These are phyloP conservation scores for Emys orbicularis DNA, from an alignment of 2,797 vertebrate species.

Conservation along the genomic window DNA sequence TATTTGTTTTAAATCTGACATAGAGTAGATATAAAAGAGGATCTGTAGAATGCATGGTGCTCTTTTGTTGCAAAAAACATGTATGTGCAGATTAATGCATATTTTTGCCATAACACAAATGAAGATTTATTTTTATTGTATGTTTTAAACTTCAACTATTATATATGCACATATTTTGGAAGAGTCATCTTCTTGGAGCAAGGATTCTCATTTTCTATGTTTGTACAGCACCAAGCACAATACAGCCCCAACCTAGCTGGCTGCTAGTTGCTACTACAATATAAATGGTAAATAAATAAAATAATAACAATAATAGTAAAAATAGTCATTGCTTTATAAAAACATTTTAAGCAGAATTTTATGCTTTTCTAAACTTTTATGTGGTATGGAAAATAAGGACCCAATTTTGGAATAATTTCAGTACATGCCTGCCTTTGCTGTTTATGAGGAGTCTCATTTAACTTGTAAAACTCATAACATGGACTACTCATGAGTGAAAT, in stretches of 20 bases:
- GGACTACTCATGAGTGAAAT: not conserved
- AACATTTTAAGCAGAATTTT: not conserved
- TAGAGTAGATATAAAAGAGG: not conserved
- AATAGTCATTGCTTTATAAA: not conserved
- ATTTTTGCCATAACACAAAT: not conserved
- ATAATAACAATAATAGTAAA: not conserved
- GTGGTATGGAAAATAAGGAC: not conserved
- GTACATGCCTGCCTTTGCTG: not conserved
- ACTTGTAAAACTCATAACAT: not conserved
- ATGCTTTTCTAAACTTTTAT: not conserved
- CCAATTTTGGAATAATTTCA: not conserved
- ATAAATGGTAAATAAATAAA: not conserved
- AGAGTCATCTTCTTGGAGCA: too few species aligned
- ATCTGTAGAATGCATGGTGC: not conserved
- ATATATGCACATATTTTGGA: too few species aligned
- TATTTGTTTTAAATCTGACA: not conserved
- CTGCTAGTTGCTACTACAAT: not conserved
- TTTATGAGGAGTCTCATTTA: not conserved
- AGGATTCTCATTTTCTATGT: not conserved
- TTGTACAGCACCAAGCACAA: not conserved
- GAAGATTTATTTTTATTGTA: not conserved
- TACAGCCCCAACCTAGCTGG: not conserved
- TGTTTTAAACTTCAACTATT: not conserved
- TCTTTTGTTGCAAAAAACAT: not conserved
- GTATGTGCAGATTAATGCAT: not conserved